Evolutionary conservation across 2,797 vertebrate genomes (phyloP).

Genomic region (Brachyrhaphis roseni): DNA sequence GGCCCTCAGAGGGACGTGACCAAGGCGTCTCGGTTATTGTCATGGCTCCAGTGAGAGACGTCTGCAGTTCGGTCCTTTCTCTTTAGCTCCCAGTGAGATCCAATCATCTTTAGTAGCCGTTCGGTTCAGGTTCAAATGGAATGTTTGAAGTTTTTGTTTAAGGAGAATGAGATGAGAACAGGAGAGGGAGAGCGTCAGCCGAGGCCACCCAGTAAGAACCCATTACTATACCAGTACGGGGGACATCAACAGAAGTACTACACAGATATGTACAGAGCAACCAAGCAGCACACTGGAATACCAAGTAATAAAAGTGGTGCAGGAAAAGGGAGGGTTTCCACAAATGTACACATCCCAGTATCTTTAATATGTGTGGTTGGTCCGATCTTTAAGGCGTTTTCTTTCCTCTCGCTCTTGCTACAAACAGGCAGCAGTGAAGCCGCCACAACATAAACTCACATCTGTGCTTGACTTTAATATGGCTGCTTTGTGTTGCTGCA

Average conservation of each 20-base stretch:
- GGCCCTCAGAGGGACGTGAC: constrained; percentile 48
- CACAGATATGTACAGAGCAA: constrained; percentile 78
- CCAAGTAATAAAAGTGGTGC: constrained; percentile 68
- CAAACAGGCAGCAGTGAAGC: constrained; percentile 58
- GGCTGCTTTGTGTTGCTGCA: constrained; percentile 70
- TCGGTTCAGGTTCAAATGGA: constrained; percentile 62
- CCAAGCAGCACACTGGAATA: constrained; percentile 74
- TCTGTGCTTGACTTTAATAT: constrained; percentile 67
- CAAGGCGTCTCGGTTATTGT: constrained; percentile 52
- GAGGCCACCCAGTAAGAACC: constrained; percentile 76
- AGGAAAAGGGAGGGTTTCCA: constrained; percentile 65
- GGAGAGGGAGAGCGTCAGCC: constrained; percentile 59
- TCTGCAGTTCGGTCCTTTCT: constrained; percentile 43
- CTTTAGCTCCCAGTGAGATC: constrained; percentile 39
- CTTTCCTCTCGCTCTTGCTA: constrained; percentile 59
- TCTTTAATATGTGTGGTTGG: constrained; percentile 52
- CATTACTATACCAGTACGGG: constrained; percentile 72
- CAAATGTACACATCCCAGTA: constrained; percentile 66
- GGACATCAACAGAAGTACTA: constrained; percentile 76
- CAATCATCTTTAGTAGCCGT: constrained; percentile 47
- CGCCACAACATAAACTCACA: constrained; percentile 54
- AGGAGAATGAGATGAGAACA: constrained; percentile 52
- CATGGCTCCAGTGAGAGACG: constrained; percentile 61
- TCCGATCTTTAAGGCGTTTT: constrained; percentile 70
- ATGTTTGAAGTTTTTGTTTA: constrained; percentile 75